phyloP scores from a whole-genome alignment of 1,140 invertebrate genomes.

The Plectus sambesii region DNA sequence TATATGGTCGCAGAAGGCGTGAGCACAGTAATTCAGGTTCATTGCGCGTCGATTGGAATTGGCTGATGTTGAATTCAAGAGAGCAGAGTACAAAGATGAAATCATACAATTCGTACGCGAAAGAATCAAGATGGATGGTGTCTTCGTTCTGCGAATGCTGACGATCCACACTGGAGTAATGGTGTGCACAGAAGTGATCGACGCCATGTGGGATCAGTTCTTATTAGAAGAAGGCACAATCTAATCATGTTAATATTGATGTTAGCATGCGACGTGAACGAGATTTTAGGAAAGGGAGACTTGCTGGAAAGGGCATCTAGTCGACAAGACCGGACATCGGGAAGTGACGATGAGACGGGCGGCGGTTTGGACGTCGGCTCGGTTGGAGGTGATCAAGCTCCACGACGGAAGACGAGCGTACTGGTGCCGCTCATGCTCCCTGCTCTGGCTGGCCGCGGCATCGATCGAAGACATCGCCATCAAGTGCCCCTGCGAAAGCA shows the following conservation, averaged over 20 bases:
- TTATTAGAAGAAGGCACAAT: slow-evolving; percentile 13
- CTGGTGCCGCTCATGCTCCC: slow-evolving; percentile 37
- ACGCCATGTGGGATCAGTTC: slow-evolving; percentile 32
- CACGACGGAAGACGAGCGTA: slow-evolving; percentile 32
- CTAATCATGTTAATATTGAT: too few relatives aligned
- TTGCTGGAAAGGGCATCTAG: too few relatives aligned
- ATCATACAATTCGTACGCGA: slow-evolving; percentile 39
- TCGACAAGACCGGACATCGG: slow-evolving; percentile 4
- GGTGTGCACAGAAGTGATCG: slow-evolving; percentile 33
- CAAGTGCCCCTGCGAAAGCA: too few relatives aligned
- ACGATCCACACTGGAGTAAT: slow-evolving; percentile 40
- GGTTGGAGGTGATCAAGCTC: slow-evolving; percentile 1
- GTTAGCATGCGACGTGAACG: too few relatives aligned
- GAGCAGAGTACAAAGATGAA: slow-evolving; percentile 23
- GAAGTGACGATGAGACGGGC: neutral
- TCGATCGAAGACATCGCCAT: too few relatives aligned
- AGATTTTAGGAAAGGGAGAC: too few relatives aligned
- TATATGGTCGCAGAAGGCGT: too few relatives aligned
- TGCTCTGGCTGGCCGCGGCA: too few relatives aligned
- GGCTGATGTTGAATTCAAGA: slow-evolving; percentile 41
- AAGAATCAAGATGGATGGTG: slow-evolving; percentile 41
- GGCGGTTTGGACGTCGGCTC: neutral
- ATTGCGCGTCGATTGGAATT: slow-evolving; percentile 40
- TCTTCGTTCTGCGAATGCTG: slow-evolving; percentile 41
- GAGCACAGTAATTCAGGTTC: slow-evolving; percentile 35